phyloP scores from a whole-genome alignment of 2,888 invertebrate species.

The Doris montereyensis region DNA sequence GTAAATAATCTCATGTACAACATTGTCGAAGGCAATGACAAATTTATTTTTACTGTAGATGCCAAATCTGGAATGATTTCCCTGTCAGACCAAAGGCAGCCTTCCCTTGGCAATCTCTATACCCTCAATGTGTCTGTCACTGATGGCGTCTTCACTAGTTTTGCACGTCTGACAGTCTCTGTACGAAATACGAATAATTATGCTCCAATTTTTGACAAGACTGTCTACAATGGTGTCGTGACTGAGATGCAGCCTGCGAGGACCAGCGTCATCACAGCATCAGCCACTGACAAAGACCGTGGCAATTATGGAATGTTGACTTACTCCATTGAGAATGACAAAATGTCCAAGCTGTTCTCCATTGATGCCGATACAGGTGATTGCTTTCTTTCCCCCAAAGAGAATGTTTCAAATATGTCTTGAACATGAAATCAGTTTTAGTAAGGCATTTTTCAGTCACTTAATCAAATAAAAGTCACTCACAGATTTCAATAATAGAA shows the following conservation, averaged over 20 bases:
- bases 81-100: slow-evolving; percentile 83
- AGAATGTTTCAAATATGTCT: too few species aligned
- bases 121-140: slow-evolving; percentile 93
- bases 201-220: slow-evolving; percentile 85
- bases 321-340: slow-evolving; percentile 74
- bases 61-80: slow-evolving; percentile 77
- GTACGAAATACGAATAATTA: slow-evolving; percentile 79
- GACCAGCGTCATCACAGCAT: slow-evolving; percentile 82
- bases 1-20: slow-evolving; percentile 83
- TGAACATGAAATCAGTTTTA: too few species aligned
- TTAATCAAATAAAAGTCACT: too few species aligned
- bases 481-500: too few species aligned
- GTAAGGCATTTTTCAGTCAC: too few species aligned
- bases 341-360: slow-evolving; percentile 70
- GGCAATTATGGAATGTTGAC: slow-evolving; percentile 81
- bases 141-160: slow-evolving; percentile 94
- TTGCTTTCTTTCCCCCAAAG: too few species aligned
- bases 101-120: slow-evolving; percentile 79
- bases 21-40: slow-evolving; percentile 86
- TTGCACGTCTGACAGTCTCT: slow-evolving; percentile 76
- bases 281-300: slow-evolving; percentile 84
- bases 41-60: slow-evolving; percentile 69
- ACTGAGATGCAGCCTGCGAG: slow-evolving; percentile 86
- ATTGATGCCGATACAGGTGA: slow-evolving; percentile 74
- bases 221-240: slow-evolving; percentile 84